Evolutionary conservation across 2,888 invertebrate genomes (phyloP).

Genomic region (Aleiodes alternator): DNA sequence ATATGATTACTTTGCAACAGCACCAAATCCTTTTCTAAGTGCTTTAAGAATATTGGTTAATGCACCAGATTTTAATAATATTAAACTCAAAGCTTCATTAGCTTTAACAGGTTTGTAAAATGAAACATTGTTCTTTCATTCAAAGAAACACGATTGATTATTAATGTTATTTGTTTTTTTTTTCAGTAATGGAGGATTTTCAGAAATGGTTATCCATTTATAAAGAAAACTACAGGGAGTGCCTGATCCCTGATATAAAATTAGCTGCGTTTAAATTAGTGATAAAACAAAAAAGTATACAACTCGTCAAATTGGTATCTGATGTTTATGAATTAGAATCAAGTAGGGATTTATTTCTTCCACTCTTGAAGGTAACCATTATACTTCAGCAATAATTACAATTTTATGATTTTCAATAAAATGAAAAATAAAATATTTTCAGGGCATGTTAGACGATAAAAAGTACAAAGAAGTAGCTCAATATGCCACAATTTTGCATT

Average conservation of each 20-base stretch:
- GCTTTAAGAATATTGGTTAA: slow-evolving; percentile 79
- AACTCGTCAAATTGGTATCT: slow-evolving; percentile 81
- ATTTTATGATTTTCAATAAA: no score
- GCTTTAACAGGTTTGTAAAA: slow-evolving; percentile 75
- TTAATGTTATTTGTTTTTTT: not conserved
- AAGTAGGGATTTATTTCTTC: slow-evolving; percentile 80
- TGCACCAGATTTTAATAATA: slow-evolving; percentile 80
- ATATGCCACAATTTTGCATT: slow-evolving; percentile 81
- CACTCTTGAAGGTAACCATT: slow-evolving; percentile 63
- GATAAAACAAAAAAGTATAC: slow-evolving; percentile 81
- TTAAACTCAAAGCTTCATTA: slow-evolving; percentile 80
- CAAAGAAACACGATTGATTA: no score
- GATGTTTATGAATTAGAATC: slow-evolving; percentile 80
- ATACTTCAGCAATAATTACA: not conserved
- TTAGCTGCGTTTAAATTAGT: slow-evolving; percentile 85
- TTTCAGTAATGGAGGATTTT: slow-evolving; percentile 74
- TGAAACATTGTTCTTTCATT: not conserved
- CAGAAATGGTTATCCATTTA: slow-evolving; percentile 68
- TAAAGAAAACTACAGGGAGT: slow-evolving; percentile 75
- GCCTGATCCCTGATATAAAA: slow-evolving; percentile 79
- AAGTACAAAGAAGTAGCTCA: slow-evolving; percentile 87
- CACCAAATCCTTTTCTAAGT: slow-evolving; percentile 80
- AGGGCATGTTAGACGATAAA: slow-evolving; percentile 78
- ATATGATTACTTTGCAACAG: slow-evolving; percentile 76
- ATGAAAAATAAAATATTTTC: slow-evolving; percentile 69